Percentiles rank a stretch among this genome's conserved stretches.
phyloP scores from a whole-genome alignment of 2,797 vertebrate genomes.

The Chelon auratus region DNA sequence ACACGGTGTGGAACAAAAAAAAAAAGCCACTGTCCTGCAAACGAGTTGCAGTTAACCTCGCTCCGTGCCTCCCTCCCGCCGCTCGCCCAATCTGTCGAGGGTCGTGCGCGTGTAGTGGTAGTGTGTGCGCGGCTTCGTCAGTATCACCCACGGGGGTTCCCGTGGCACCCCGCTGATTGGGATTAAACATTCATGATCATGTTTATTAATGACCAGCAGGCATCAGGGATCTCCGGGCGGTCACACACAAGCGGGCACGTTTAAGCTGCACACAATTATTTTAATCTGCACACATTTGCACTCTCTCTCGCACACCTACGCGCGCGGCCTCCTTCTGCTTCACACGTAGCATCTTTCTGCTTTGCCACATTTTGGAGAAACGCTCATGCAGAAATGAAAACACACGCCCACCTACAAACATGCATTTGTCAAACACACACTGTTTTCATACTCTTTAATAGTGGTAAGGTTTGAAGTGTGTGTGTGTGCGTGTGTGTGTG shows the following conservation, averaged over 20 bases:
- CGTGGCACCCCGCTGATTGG: constrained; percentile 68
- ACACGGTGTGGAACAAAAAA: not conserved
- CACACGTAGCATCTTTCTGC: not conserved
- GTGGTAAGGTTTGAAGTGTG: constrained; percentile 22
- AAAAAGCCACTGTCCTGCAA: constrained; percentile 21
- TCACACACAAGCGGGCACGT: constrained; percentile 34
- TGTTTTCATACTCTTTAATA: constrained; percentile 29
- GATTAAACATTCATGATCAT: constrained; percentile 86
- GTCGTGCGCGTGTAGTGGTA: constrained; percentile 20
- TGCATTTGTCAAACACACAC: constrained; percentile 12
- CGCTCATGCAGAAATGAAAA: constrained; percentile 2
- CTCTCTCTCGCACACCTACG: constrained; percentile 7
- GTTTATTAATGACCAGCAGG: constrained; percentile 85
- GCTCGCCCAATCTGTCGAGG: constrained; percentile 65
- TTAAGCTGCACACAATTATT: constrained; percentile 1
- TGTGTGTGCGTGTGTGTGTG: constrained; percentile 25
- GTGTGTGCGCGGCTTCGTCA: constrained; percentile 51
- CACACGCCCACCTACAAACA: constrained; percentile 2
- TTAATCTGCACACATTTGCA: not conserved
- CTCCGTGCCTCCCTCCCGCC: constrained; percentile 48
- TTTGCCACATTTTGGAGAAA: not conserved
- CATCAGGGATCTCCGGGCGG: constrained; percentile 68
- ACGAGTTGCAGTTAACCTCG: constrained; percentile 45
- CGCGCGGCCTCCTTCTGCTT: not conserved
- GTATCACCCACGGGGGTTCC: constrained; percentile 67